Evolutionary conservation across 2,888 invertebrate genomes (phyloP).

Genomic region (Plebejus melissa): DNA sequence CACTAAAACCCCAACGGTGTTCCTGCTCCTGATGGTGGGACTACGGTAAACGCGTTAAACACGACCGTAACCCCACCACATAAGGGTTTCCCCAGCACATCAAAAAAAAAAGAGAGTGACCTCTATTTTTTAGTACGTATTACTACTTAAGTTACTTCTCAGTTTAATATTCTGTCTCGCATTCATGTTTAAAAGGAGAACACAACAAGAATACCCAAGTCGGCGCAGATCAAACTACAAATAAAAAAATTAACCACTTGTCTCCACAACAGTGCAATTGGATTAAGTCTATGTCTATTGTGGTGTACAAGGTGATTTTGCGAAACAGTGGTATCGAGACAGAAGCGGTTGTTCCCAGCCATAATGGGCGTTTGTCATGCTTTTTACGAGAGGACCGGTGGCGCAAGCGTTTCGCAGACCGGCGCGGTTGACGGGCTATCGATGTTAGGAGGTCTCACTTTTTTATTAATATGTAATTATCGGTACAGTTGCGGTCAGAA

Average conservation of each 20-base stretch:
- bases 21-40: no score
- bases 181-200: no score
- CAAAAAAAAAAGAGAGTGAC: no score
- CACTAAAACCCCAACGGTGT: no score
- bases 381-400: constrained; percentile 48
- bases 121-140: no score
- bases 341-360: constrained; percentile 44
- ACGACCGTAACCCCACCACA: no score
- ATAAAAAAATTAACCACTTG: not conserved
- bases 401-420: constrained; percentile 40
- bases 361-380: constrained; percentile 49
- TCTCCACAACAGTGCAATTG: constrained; percentile 42
- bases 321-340: constrained; percentile 45
- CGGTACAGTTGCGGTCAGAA: not conserved
- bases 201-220: no score
- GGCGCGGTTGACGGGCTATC: constrained; percentile 41
- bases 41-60: no score
- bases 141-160: no score
- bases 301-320: constrained; percentile 58
- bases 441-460: constrained; percentile 47
- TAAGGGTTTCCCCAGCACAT: no score
- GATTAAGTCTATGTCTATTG: constrained; percentile 53
- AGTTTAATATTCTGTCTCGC: no score
- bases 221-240: not conserved
- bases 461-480: constrained; percentile 45